Base-by-base conservation (phyloP, 1,140 invertebrate genomes). In the Aphidius gifuensis region DNA sequence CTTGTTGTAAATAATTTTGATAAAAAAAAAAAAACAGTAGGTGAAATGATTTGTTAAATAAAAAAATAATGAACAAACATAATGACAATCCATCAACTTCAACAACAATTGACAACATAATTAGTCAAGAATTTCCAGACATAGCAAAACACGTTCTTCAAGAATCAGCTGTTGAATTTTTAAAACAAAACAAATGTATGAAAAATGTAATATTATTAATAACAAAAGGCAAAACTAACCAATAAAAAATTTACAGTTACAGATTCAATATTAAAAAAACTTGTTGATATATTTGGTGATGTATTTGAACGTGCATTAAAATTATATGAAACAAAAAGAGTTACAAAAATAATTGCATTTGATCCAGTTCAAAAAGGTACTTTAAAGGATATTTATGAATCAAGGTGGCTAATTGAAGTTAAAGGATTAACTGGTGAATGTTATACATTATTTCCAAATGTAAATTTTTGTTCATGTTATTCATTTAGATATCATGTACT, bases 381-480 rank as follows among this genome's bases (percentile, higher is more conserved):
- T 62, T 55, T 69, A 76, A 74, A 71, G 65, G 62, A 69, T 0
- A 60, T 44, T 69, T 54, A 61, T 51, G 58, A 62, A 6, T 38
- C 60, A 49, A 66, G 67, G 49, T 76, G 66, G 64, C 74, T 87
- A 45, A 77, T 85, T 57, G 84, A 87, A 79, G 74, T 88, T 3
- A 80, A 82, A 58, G 85, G 83, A n/a, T 76, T 80, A 32, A 82
- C 83, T n/a, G 81, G 81, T 60, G 74, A 78, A 39, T 78, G 77
- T 55, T 88, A 87, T 65, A 84, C 81, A 47, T 66, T 89, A 9
- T 86, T 87, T 67, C 83, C 85, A 1, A 71, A 81, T 53, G 73
- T 87, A 16, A 88, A 88, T 72, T 88, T 82, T 70, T 89, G 87
- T 67, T 77, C 80, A 3, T 89, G 87, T 71, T 56, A 16, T 51